A percentile compares a stretch with the other conserved stretches of the same genome.
Evolutionary conservation across 1,140 invertebrate genomes (phyloP).

Genomic region (Diabrotica undecimpunctata): DNA sequence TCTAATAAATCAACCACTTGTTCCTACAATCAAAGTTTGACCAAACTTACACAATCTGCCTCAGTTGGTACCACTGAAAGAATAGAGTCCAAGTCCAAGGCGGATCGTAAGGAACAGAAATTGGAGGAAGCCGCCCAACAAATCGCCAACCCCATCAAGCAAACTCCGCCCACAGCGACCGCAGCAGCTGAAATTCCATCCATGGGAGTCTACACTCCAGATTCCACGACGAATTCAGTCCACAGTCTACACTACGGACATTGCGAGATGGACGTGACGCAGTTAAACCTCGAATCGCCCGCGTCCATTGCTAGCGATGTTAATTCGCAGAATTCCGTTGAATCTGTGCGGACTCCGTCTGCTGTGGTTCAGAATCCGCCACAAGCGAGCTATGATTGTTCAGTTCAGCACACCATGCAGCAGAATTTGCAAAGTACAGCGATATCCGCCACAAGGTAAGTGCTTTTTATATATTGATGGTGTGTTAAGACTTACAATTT

Average conservation of each 20-base stretch:
- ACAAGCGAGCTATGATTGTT: slow-evolving; percentile 53
- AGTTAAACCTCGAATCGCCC: slow-evolving; percentile 80
- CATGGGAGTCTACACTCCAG: slow-evolving; percentile 79
- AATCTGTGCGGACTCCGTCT: slow-evolving; percentile 55
- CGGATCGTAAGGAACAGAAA: slow-evolving; percentile 19
- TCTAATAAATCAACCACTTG: slow-evolving; percentile 5
- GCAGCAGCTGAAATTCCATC: slow-evolving; percentile 64
- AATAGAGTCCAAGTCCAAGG: slow-evolving; percentile 3
- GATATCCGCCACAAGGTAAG: neutral
- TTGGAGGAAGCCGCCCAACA: slow-evolving; percentile 8
- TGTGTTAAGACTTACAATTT: too few relatives aligned
- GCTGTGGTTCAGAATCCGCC: slow-evolving; percentile 52
- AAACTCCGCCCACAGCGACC: slow-evolving; percentile 52
- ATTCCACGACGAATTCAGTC: slow-evolving; percentile 80
- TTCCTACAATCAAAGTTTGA: slow-evolving; percentile 9
- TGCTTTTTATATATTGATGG: too few relatives aligned
- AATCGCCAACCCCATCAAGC: slow-evolving; percentile 47
- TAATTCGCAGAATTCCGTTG: slow-evolving; percentile 70
- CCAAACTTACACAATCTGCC: neutral
- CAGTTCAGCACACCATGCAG: slow-evolving; percentile 57
- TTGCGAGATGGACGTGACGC: slow-evolving; percentile 78
- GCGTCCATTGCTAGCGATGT: slow-evolving; percentile 83
- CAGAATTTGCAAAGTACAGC: slow-evolving; percentile 51
- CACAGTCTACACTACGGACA: slow-evolving; percentile 75
- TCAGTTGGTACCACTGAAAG: neutral